Evolutionary conservation across 2,888 invertebrate genomes (phyloP), one percentile per base, ranked within the genome.

Genomic region (Sinhomidia bicolor): DNA sequence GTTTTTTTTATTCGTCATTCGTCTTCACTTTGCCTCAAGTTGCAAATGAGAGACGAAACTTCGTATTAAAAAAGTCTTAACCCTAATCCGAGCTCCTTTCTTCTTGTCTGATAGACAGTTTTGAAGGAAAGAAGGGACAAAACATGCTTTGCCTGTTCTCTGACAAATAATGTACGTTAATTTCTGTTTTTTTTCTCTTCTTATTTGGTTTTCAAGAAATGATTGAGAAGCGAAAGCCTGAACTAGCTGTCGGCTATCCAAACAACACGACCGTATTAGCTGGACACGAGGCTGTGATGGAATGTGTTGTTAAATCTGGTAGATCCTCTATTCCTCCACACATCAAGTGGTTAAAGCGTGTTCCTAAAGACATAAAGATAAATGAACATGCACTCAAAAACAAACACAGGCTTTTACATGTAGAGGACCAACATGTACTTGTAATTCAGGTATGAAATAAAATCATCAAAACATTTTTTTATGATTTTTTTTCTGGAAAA

Each of bases 331-430:
- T 92, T 79, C 91, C 92, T 71, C 92, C 92, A 23, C 92, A 92
- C 84, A 90, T 92, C 81, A 91, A 91, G 87, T 92, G 92, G 92
- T 62, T 92, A 41, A 92, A 92, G 82, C 91, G 91, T 80, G 89
- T 92, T 78, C 89, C 92, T 14, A 76, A 89, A 74, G 90, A 91
- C 80, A 85, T 89, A 10, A 83, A 85, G 60, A 84, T 84, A 57
- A 89, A 87, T 88, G 84, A 76, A 54, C 88, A 90, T 29, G 87
- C 79, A 60, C 84, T 87, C 32, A 89, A 89, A 82, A 82, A 91
- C 74, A 92, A 90, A 57, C 91, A 91, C 68, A 82, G 91, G 44
- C 91, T 92, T 71, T 65, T 92, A 23, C 90, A 90, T 82, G 90
- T 91, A 20, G 92, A 92, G 76, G 90, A 92, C 83, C 91, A 91